Base-by-base conservation (phyloP, 1,140 invertebrate genomes). In the Rhyacophila brunnea region DNA sequence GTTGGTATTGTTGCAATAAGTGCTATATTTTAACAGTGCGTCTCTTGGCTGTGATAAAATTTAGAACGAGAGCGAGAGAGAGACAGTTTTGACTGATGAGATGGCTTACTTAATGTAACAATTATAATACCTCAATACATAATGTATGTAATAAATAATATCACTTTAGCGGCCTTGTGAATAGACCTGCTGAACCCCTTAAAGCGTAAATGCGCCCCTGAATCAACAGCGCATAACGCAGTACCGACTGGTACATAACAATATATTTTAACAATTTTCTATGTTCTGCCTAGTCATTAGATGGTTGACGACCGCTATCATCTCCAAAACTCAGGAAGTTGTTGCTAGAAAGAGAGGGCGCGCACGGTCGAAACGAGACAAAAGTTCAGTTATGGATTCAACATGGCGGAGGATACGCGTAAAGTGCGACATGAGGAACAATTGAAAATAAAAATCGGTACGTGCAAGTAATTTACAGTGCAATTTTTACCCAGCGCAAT, bases 401-500 rank as follows among this genome's bases (percentile, higher is more conserved):
- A 88, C 85, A 91, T 91, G 89, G 88, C 89, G 81, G 88, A 89
- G 80, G 85, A 86, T 80, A 85, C 83, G 82, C 85, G 84, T 83
- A 85, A 88, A 85, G 88, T 91, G 80, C 86, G 89, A 81, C 85
- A 90, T 79, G 88, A 89, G 77, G 89, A 92, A 83, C 85, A 88
- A 77, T 84, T 92, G 77, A 90, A 87, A 85, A 90, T 91, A 72
- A 92, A 91, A 85, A 90, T 92, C 71, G 89, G 89, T 91, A 83
- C 77, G 85, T 83, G 38, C 11, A 43, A 13, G 78, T 55, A 53
- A 46, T 66, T 68, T 68, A 60, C 45, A 42, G 49, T 58, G 48
- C 13, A 45, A 38, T 58, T 42, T 42, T 23, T 44, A 20, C 56
- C 28, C 50, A 58, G 19, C 34, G 55, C 50, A 48, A 15, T 38